A percentile compares a stretch with the other conserved stretches of the same genome.
phyloP scores from a whole-genome alignment of 2,888 invertebrate genomes.

The Nephrotoma appendiculata region DNA sequence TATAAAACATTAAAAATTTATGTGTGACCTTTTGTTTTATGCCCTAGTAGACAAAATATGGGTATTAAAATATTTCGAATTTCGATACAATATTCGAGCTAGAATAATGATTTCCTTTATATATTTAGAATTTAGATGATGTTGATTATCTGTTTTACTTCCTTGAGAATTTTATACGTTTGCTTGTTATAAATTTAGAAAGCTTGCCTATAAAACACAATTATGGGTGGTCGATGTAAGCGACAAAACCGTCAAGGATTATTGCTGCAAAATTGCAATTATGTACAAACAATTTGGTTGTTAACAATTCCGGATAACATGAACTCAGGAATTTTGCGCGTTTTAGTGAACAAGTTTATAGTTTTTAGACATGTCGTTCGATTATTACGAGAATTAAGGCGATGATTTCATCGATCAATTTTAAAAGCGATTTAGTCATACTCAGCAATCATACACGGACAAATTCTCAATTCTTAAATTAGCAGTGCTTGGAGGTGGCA shows the following conservation, averaged over 20 bases:
- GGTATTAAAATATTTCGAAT: background rate
- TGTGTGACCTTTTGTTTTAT: background rate
- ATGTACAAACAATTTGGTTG: background rate
- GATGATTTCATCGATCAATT: no score
- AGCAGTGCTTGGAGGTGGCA: no score
- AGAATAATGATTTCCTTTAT: background rate
- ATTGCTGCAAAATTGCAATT: background rate
- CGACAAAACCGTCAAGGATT: background rate
- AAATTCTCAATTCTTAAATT: no score
- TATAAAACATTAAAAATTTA: background rate
- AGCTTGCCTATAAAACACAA: background rate
- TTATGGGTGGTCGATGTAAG: background rate
- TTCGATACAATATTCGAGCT: background rate
- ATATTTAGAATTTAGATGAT: background rate
- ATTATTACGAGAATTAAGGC: no score
- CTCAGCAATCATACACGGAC: no score
- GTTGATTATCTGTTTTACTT: background rate
- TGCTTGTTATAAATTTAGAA: background rate
- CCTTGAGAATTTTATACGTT: background rate
- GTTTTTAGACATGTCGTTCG: no score
- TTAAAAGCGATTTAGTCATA: no score
- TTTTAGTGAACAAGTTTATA: no score
- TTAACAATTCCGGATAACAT: no score
- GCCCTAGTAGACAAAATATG: background rate
- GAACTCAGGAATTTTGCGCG: no score